These are phyloP conservation scores for Mongoloraphidia duomilia DNA, from an alignment of 2,888 invertebrate genomes.

Conservation along the genomic window DNA sequence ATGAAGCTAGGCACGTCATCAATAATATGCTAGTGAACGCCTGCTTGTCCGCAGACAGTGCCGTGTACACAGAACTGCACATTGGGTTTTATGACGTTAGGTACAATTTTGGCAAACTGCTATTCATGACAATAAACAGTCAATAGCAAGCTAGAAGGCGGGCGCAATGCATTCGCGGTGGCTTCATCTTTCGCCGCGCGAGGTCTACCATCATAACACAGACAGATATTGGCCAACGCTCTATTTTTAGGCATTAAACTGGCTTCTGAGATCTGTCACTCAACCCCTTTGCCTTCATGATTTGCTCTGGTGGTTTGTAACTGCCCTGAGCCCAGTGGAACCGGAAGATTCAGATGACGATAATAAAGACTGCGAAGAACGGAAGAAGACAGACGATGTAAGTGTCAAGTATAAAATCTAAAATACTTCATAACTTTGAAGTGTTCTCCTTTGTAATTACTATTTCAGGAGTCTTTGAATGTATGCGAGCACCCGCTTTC, in stretches of 20 bases:
- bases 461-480: conserved; percentile 33
- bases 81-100: too few relatives aligned
- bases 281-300: conserved; percentile 87
- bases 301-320: conserved; percentile 92
- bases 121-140: too few relatives aligned
- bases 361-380: conserved; percentile 29
- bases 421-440: not conserved
- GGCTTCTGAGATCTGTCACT: conserved; percentile 83
- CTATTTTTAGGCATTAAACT: conserved; percentile 63
- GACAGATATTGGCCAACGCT: too few relatives aligned
- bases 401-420: conserved; percentile 1
- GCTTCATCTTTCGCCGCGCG: too few relatives aligned
- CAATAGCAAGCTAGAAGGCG: too few relatives aligned
- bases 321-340: conserved; percentile 52
- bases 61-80: too few relatives aligned
- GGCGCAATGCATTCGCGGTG: too few relatives aligned
- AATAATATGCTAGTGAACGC: too few relatives aligned
- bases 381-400: conserved; percentile 27
- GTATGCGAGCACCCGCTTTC: conserved; percentile 65
- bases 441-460: not conserved
- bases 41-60: too few relatives aligned
- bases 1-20: too few relatives aligned
- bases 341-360: conserved; percentile 40
- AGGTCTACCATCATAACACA: too few relatives aligned
- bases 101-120: too few relatives aligned